These are phyloP conservation scores for Cuculus canorus DNA, from an alignment of 2,797 vertebrate species.

Conservation along the genomic window DNA sequence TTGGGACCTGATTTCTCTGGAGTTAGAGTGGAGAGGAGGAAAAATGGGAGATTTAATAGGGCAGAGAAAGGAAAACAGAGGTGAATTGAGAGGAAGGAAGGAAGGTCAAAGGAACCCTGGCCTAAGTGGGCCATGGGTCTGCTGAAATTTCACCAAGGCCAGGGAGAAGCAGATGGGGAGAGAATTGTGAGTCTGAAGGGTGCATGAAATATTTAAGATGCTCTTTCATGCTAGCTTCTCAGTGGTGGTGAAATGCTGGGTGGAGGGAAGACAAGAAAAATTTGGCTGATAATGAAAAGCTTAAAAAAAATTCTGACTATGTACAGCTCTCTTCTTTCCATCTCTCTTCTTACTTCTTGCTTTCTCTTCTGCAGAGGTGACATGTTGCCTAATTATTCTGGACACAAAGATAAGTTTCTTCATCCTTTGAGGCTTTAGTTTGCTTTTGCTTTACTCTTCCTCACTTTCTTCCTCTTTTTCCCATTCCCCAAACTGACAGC, in stretches of 20 bases:
- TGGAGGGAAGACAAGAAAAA: background rate
- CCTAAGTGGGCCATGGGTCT: background rate
- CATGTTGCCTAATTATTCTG: background rate
- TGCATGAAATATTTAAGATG: conserved; percentile 32
- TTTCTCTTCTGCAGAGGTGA: background rate
- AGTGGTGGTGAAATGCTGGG: background rate
- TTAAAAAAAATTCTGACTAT: background rate
- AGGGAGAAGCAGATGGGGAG: background rate
- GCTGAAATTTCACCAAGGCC: background rate
- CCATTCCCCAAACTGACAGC: background rate
- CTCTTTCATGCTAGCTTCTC: background rate
- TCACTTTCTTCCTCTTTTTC: background rate
- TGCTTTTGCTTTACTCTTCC: background rate
- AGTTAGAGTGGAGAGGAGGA: background rate
- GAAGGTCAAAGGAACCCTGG: background rate
- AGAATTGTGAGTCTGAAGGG: background rate
- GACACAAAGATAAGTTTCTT: background rate
- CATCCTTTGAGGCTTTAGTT: background rate
- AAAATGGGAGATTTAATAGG: background rate
- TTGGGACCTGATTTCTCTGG: background rate
- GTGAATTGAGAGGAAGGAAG: background rate
- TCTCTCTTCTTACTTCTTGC: background rate
- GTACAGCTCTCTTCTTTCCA: background rate
- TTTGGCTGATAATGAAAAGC: background rate
- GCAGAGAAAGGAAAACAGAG: background rate